phyloP scores from a whole-genome alignment of 2,888 invertebrate species.

The Apamea monoglypha region DNA sequence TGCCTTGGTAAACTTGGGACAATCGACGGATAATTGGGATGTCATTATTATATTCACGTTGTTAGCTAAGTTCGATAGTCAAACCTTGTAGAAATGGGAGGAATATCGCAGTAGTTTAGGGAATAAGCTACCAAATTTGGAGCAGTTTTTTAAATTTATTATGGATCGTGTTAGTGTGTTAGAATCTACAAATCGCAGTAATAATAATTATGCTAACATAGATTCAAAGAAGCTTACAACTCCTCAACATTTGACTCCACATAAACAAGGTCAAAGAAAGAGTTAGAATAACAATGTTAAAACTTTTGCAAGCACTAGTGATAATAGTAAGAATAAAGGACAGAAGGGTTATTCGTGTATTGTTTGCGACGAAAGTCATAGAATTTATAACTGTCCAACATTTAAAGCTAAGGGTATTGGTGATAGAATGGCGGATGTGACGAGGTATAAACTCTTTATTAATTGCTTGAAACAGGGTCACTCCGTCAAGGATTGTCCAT shows the following conservation, averaged over 20 bases:
- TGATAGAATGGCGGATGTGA: slow-evolving; percentile 1
- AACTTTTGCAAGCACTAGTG: not conserved
- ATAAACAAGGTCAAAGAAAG: not conserved
- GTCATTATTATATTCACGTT: not conserved
- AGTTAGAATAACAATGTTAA: not conserved
- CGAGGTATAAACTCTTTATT: not conserved
- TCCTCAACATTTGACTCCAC: not conserved
- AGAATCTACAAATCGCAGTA: not conserved
- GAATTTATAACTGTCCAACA: slow-evolving; percentile 1
- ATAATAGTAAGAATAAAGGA: not conserved
- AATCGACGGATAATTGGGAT: not conserved
- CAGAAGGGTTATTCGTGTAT: not conserved
- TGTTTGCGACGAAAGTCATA: not conserved
- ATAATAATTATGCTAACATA: not conserved
- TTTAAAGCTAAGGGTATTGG: not conserved
- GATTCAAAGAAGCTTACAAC: not conserved
- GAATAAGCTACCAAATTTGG: not conserved
- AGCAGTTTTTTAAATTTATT: not conserved
- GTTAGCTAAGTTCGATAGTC: not conserved
- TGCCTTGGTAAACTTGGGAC: not conserved
- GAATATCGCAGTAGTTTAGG: not conserved
- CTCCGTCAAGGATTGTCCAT: no score
- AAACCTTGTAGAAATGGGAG: not conserved
- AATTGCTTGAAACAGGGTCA: no score
- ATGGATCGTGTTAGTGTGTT: not conserved